phyloP scores from a whole-genome alignment of 2,113 vertebrate genomes.

The Butorides virescens region DNA sequence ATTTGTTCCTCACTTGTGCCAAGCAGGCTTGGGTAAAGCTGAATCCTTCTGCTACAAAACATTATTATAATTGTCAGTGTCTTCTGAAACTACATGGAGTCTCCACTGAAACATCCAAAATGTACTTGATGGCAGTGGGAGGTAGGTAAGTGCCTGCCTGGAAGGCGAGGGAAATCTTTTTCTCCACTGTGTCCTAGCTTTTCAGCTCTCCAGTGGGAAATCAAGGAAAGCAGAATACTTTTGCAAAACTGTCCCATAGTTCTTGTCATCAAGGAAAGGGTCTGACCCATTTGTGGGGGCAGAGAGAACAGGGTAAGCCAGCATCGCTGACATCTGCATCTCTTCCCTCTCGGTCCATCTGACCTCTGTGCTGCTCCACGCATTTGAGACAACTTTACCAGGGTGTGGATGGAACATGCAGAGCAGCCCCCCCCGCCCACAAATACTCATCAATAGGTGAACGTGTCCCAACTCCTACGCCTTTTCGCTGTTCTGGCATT shows the following conservation, averaged over 20 bases:
- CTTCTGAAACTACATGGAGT: background rate
- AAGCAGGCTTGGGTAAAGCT: background rate
- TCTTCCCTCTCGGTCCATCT: fast-evolving
- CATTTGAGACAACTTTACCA: background rate
- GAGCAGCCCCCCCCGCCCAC: background rate
- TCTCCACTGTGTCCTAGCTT: background rate
- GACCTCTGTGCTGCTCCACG: background rate
- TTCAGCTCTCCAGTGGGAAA: background rate
- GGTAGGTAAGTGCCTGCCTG: background rate
- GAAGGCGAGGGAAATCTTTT: background rate
- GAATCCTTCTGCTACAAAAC: background rate
- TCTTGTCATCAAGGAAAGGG: background rate
- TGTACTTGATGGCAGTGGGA: background rate
- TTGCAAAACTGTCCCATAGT: background rate
- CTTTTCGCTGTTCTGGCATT: background rate
- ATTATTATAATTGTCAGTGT: background rate
- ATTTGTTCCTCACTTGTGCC: background rate
- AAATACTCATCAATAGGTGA: fast-evolving
- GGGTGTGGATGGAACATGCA: background rate
- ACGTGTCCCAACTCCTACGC: background rate
- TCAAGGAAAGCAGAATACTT: background rate
- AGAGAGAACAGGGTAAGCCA: background rate
- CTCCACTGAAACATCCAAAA: background rate
- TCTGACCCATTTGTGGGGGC: background rate
- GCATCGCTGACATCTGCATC: fast-evolving